These are phyloP conservation scores for Oncorhynchus masou DNA, from an alignment of 2,113 vertebrate species.

Conservation along the genomic window DNA sequence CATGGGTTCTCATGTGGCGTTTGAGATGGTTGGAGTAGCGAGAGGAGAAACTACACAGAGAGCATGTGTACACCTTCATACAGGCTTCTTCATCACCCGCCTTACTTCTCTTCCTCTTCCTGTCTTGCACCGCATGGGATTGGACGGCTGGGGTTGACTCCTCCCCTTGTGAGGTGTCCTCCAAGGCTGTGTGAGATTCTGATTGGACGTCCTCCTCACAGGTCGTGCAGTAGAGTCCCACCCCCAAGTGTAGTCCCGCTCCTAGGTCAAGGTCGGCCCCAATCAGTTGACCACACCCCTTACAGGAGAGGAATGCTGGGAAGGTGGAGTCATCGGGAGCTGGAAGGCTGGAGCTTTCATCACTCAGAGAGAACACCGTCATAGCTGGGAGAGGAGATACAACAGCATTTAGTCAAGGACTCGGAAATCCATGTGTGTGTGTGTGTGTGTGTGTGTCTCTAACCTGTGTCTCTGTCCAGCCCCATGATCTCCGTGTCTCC, in stretches of 20 bases:
- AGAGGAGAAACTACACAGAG: conserved; percentile 88
- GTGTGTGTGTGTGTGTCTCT: neutral
- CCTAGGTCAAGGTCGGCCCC: conserved; percentile 65
- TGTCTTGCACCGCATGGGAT: neutral
- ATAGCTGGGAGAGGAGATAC: neutral
- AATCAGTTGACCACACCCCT: conserved; percentile 79
- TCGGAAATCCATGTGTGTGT: too few relatives aligned
- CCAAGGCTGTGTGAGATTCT: conserved; percentile 3
- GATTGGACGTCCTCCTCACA: conserved; percentile 52
- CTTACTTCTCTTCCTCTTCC: conserved; percentile 14
- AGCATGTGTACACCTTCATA: conserved; percentile 81
- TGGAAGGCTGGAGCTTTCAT: conserved; percentile 27
- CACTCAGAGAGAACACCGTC: conserved; percentile 63
- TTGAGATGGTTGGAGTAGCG: conserved; percentile 96
- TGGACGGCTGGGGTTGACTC: neutral
- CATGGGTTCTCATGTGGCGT: conserved; percentile 95
- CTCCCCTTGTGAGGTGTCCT: conserved; percentile 21
- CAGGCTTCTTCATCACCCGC: neutral
- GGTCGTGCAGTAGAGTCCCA: conserved; percentile 70
- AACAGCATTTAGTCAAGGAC: too few relatives aligned
- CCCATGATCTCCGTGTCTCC: conserved; percentile 62
- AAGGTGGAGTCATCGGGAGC: conserved; percentile 52
- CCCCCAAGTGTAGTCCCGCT: conserved; percentile 53
- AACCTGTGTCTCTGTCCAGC: conserved; percentile 59
- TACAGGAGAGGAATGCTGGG: conserved; percentile 75